A percentile compares a stretch with the other conserved stretches of the same genome.
Conservation (phyloP, 2,113 vertebrate species). For the Xyrauchen texanus region DNA sequence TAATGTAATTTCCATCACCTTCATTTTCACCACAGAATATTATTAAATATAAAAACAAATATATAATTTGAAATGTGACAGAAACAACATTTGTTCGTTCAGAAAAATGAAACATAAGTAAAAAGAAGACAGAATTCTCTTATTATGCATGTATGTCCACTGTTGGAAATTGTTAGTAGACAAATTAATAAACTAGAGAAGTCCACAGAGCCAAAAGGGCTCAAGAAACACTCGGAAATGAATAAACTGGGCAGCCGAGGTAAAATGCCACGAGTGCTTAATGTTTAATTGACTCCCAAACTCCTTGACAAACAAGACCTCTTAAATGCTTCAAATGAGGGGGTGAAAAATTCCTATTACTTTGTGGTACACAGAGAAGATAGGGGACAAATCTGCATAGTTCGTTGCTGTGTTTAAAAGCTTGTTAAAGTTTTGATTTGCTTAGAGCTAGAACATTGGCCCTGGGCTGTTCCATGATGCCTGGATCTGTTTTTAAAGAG, state of each 20-base stretch:
- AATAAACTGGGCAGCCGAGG: not conserved
- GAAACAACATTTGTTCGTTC: too few relatives aligned
- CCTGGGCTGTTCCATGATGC: slow-evolving; percentile 25
- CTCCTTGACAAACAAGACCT: slow-evolving; percentile 9
- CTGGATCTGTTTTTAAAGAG: slow-evolving; percentile 36
- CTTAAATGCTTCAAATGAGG: not conserved
- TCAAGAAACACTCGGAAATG: not conserved
- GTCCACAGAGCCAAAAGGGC: not conserved
- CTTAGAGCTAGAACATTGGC: slow-evolving; percentile 43
- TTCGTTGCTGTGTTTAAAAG: slow-evolving; percentile 14
- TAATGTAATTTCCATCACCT: too few relatives aligned
- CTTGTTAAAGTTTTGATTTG: slow-evolving; percentile 41
- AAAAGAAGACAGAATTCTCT: slow-evolving; percentile 6
- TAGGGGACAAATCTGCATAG: slow-evolving; percentile 33
- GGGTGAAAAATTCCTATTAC: not conserved
- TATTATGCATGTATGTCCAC: not conserved
- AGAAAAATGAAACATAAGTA: not conserved
- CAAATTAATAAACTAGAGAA: not conserved
- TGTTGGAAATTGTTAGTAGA: too few relatives aligned
- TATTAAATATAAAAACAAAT: too few relatives aligned
- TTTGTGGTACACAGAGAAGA: slow-evolving; percentile 12
- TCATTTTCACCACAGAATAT: too few relatives aligned
- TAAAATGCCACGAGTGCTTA: slow-evolving; percentile 1
- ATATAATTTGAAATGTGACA: too few relatives aligned
- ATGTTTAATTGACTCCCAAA: slow-evolving; percentile 8